Conservation (phyloP, 2,888 invertebrate genomes). For the Caenorhabditis sp. region DNA sequence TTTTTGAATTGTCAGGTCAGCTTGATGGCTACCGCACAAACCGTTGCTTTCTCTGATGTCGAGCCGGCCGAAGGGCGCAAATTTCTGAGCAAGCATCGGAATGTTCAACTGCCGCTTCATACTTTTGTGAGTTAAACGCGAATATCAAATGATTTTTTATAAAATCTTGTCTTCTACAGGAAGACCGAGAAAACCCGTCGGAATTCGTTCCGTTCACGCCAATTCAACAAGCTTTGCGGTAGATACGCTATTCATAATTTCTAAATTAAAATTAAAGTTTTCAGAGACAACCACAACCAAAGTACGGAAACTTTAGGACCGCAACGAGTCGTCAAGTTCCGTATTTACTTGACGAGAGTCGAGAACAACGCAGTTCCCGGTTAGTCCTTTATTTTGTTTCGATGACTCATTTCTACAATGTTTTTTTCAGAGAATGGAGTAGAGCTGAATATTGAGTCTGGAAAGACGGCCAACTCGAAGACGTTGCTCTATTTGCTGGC, state of each 20-base stretch:
- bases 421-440: constrained; percentile 30
- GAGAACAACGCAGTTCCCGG: constrained; percentile 8
- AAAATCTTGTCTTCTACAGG: background rate
- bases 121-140: constrained; percentile 41
- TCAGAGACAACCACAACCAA: constrained; percentile 31
- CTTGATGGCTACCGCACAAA: constrained; percentile 16
- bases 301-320: constrained; percentile 36
- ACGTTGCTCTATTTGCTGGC: constrained; percentile 6
- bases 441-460: constrained; percentile 38
- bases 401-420: background rate
- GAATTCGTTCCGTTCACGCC: constrained; percentile 34
- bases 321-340: constrained; percentile 32
- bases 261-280: no score
- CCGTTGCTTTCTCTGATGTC: background rate
- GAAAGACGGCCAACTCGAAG: constrained; percentile 33
- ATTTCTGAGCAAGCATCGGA: constrained; percentile 25
- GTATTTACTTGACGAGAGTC: constrained; percentile 34
- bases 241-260: no score
- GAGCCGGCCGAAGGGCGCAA: constrained; percentile 32
- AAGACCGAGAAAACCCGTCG: background rate
- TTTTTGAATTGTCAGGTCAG: background rate
- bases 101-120: constrained; percentile 21
- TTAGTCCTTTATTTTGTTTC: background rate
- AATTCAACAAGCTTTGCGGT: constrained; percentile 21
- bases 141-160: no score